Conservation (phyloP, 2,113 vertebrate genomes). For the Notiomystis cincta region DNA sequence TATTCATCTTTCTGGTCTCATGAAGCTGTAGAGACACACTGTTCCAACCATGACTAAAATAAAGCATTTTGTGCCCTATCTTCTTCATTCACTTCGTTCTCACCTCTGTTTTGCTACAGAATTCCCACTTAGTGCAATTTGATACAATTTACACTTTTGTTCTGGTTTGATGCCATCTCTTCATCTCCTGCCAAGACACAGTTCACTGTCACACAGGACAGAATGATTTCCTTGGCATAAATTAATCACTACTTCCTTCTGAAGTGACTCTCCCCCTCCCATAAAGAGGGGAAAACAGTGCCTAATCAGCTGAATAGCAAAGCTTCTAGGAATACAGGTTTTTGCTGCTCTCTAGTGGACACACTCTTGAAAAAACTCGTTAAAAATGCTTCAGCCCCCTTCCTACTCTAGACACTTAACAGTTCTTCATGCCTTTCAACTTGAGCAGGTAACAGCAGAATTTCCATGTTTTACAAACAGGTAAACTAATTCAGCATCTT, state of each 20-base stretch:
- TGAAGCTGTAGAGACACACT: neutral
- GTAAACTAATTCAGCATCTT: neutral
- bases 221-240: neutral
- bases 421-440: neutral
- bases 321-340: neutral
- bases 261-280: neutral
- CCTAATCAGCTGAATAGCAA: neutral
- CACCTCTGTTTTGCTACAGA: neutral
- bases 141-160: neutral
- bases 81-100: neutral
- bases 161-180: neutral
- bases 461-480: neutral
- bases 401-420: neutral
- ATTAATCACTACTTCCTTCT: neutral
- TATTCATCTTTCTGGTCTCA: neutral
- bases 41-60: neutral
- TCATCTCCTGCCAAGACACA: neutral
- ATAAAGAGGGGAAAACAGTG: neutral
- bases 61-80: neutral
- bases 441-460: neutral
- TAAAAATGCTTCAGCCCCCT: neutral
- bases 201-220: accelerated
- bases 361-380: neutral
- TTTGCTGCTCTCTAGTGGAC: slow-evolving; percentile 35
- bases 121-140: neutral